A percentile compares a stretch with the other conserved stretches of the same genome.
Evolutionary conservation across 2,888 invertebrate species (phyloP).

Genomic region (Clunio marinus): DNA sequence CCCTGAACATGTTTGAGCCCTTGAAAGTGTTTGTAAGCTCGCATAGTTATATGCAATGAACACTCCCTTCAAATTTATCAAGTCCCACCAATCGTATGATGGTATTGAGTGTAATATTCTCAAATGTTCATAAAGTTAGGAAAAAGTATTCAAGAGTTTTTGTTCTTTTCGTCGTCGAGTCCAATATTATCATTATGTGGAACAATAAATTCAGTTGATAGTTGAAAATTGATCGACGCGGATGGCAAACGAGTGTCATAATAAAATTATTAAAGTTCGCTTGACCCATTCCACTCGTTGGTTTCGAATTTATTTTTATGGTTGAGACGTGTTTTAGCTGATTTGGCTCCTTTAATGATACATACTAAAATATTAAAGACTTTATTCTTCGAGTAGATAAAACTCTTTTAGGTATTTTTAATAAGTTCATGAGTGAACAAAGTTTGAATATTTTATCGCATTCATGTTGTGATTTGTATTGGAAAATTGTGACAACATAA

Average conservation of each 20-base stretch:
- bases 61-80: conserved; percentile 21
- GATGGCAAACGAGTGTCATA: conserved; percentile 15
- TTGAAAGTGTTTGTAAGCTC: not conserved
- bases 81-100: conserved; percentile 24
- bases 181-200: conserved; percentile 20
- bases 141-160: too few relatives aligned
- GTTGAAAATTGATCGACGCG: conserved; percentile 19
- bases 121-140: conserved; percentile 1
- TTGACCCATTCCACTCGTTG: not conserved
- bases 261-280: not conserved
- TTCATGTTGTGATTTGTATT: conserved; percentile 3
- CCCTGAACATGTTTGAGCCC: not conserved
- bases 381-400: too few relatives aligned
- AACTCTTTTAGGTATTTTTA: too few relatives aligned
- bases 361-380: too few relatives aligned
- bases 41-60: too few relatives aligned
- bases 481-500: not conserved
- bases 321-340: not conserved
- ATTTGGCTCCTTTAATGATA: too few relatives aligned
- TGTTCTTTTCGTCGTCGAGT: not conserved
- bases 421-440: not conserved
- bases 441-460: not conserved
- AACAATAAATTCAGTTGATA: conserved; percentile 27
- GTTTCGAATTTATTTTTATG: not conserved
- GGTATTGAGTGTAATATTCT: conserved; percentile 2